Percentiles rank a stretch among this genome's conserved stretches.
These are phyloP conservation scores for Myiozetetes cayanensis DNA, from an alignment of 2,113 vertebrate species.

Conservation along the genomic window DNA sequence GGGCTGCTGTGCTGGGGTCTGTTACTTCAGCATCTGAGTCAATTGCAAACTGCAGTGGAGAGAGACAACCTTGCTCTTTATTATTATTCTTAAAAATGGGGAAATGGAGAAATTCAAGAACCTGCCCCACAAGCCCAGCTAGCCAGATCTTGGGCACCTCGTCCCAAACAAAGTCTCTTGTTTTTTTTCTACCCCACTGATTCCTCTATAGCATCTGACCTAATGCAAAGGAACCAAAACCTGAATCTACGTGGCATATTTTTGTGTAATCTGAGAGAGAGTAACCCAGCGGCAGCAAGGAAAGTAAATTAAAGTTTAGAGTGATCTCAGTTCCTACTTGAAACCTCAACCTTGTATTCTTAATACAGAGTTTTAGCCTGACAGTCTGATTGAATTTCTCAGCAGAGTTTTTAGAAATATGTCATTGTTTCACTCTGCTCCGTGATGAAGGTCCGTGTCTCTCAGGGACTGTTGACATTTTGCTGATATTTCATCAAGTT, in stretches of 20 bases:
- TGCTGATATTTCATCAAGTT: background rate
- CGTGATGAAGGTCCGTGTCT: background rate
- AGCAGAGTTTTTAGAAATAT: background rate
- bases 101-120: background rate
- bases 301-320: background rate
- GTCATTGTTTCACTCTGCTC: background rate
- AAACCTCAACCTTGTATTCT: background rate
- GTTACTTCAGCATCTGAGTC: background rate
- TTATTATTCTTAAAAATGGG: background rate
- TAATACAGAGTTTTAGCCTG: background rate
- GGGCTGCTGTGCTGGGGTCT: background rate
- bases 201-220: background rate
- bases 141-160: background rate
- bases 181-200: background rate
- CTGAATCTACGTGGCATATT: background rate
- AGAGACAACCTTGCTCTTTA: background rate
- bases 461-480: conserved; percentile 30
- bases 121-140: background rate
- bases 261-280: background rate
- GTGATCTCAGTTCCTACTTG: background rate
- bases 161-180: background rate
- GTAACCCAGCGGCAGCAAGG: background rate
- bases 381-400: conserved; percentile 1
- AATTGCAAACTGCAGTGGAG: background rate
- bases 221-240: background rate